phyloP scores from a whole-genome alignment of 64 coral and sea anemone species.

The Astreopora myriophthalma region DNA sequence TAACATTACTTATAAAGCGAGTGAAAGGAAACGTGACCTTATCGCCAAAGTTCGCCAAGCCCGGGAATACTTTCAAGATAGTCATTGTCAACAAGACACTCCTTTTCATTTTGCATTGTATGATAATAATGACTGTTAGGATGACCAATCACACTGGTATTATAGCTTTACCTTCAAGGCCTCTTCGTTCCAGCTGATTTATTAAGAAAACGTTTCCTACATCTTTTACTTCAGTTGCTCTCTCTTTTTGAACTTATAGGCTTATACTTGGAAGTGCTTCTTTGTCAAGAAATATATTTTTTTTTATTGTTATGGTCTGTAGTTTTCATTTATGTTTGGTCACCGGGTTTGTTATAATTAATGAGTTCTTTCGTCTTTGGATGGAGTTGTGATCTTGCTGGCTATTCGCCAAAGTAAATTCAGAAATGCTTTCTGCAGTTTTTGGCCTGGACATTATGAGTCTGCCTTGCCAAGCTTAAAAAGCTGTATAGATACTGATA shows the following conservation, averaged over 20 bases:
- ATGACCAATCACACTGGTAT: not conserved
- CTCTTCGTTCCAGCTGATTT: not conserved
- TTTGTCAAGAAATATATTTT: not conserved
- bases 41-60: not conserved
- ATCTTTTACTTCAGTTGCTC: not conserved
- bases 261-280: not conserved
- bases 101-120: not conserved
- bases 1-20: not conserved
- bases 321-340: not conserved
- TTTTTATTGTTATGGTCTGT: not conserved
- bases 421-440: constrained; percentile 8
- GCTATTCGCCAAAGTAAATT: not conserved
- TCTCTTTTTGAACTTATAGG: not conserved
- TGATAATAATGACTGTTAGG: not conserved
- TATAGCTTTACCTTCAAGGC: not conserved
- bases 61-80: not conserved
- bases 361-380: not conserved
- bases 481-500: not conserved
- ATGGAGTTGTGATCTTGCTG: not conserved
- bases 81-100: not conserved
- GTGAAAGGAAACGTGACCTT: not conserved
- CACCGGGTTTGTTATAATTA: too few relatives aligned
- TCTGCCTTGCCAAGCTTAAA: not conserved
- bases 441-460: not conserved
- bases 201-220: not conserved